Evolutionary conservation across 2,888 invertebrate species (phyloP).

Genomic region (Abrostola tripartita): DNA sequence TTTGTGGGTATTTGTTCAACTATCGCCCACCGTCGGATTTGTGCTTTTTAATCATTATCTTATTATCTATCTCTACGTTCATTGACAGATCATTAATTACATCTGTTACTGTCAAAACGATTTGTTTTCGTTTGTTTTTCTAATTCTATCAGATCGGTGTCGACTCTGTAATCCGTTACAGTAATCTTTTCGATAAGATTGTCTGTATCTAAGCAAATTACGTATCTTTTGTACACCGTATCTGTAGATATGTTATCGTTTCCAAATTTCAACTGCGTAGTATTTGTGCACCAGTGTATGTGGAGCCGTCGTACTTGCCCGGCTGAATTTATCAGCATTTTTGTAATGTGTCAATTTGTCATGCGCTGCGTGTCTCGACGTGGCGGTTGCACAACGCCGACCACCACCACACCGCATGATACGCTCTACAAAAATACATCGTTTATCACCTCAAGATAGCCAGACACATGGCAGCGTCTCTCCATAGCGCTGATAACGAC

Average conservation of each 20-base stretch:
- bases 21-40: constrained; percentile 65
- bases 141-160: constrained; percentile 35
- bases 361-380: constrained; percentile 39
- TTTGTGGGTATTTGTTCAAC: constrained; percentile 62
- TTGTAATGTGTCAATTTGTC: constrained; percentile 41
- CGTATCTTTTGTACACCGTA: constrained; percentile 64
- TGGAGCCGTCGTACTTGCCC: constrained; percentile 33
- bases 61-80: constrained; percentile 49
- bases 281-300: constrained; percentile 49
- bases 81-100: constrained; percentile 57
- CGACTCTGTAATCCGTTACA: constrained; percentile 55
- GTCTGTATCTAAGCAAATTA: constrained; percentile 64
- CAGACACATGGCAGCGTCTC: constrained; percentile 60
- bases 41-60: constrained; percentile 57
- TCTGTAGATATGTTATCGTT: constrained; percentile 56
- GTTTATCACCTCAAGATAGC: constrained; percentile 63
- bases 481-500: constrained; percentile 61
- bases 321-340: constrained; percentile 25
- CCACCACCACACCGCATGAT: constrained; percentile 59
- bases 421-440: constrained; percentile 65
- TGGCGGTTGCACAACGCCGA: constrained; percentile 44
- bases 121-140: constrained; percentile 48
- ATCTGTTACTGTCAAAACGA: constrained; percentile 48
- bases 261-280: constrained; percentile 69
- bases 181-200: constrained; percentile 59